Evolutionary conservation across 2,113 vertebrate genomes (phyloP), one percentile per base, ranked within the genome.

Genomic region (Neodon shergylaensis): DNA sequence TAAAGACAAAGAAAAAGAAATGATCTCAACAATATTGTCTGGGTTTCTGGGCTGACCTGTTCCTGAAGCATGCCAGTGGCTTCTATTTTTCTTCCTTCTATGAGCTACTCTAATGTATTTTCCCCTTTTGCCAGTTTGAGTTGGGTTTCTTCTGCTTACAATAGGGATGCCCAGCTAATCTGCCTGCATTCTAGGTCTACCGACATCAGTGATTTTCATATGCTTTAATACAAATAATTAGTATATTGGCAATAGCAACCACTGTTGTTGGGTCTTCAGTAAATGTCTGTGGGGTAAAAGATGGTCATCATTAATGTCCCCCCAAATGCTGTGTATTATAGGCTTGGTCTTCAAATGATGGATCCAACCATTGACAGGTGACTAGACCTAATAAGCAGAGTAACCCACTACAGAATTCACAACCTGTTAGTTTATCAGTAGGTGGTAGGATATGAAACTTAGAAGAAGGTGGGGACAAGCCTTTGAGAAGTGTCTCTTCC

Each of bases 1-100:
- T 77, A 92, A 95, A 92, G 61, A 68, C 28, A 88, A 26, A 84
- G 94, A 65, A 96, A 90, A 63, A 92, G 42, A 85, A 36, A 66
- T 21, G 54, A 54, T 66, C 65, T n/a, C 36, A 78, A 79, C 58
- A 70, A 72, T 33, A 66, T 19, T 49, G 22, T 74, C 42, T 87
- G 47, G 68, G 65, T 90, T 79, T 77, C 79, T 54, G 39, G 19
- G 89, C 82, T 28, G 7, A 86, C 39, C 39, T 87, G 36, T 78
- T 90, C 21, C 54, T 94, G 39, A 87, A 70, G 44, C 81, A 47
- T 85, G n/a, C 77, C 24, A 72, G 5, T 83, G 12, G 66, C 28
- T 5, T 86, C 65, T 22, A 26, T 13, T 82, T 88, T 92, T 61
- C 65, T 92, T n/a, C 79, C 19, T 79, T 94, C 47, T 14, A 42